Evolutionary conservation across 2,113 vertebrate species (phyloP).

Genomic region (Octodon degus): DNA sequence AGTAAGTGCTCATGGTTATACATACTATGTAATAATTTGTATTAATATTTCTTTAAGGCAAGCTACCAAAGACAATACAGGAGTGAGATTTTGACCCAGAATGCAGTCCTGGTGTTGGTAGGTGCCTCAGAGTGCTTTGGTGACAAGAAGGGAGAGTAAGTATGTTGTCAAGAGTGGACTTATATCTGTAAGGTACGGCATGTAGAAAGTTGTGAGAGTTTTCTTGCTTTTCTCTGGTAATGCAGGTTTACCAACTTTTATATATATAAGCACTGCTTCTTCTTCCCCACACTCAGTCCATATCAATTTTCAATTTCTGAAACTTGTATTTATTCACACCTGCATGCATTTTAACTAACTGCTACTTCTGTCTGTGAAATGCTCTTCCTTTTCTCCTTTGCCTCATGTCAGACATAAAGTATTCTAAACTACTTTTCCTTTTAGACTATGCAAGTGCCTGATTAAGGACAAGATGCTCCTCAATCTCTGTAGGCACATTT

Average conservation of each 20-base stretch:
- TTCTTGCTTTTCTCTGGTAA: background rate
- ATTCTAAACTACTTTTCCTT: background rate
- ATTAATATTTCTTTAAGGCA: conserved; percentile 65
- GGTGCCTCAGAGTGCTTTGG: conserved; percentile 71
- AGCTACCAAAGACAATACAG: conserved; percentile 79
- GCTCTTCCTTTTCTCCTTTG: background rate
- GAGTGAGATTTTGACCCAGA: conserved; percentile 70
- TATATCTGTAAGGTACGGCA: background rate
- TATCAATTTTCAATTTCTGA: background rate
- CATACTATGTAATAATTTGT: background rate
- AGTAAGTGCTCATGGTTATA: background rate
- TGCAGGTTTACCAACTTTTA: background rate
- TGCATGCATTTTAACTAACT: background rate
- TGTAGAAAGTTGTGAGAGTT: background rate
- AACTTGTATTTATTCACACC: background rate
- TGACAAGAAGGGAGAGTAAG: conserved; percentile 78
- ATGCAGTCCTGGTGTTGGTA: conserved; percentile 71
- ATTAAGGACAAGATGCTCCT: background rate
- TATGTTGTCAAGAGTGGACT: conserved; percentile 1
- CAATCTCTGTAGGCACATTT: background rate
- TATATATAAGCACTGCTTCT: background rate
- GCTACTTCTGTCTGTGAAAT: background rate
- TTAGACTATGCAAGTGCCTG: background rate
- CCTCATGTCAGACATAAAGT: background rate
- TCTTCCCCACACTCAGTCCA: background rate